Percentiles rank a stretch among this genome's conserved stretches.
These are phyloP conservation scores for Solenopsis invicta DNA, from an alignment of 1,140 invertebrate genomes.

Conservation along the genomic window DNA sequence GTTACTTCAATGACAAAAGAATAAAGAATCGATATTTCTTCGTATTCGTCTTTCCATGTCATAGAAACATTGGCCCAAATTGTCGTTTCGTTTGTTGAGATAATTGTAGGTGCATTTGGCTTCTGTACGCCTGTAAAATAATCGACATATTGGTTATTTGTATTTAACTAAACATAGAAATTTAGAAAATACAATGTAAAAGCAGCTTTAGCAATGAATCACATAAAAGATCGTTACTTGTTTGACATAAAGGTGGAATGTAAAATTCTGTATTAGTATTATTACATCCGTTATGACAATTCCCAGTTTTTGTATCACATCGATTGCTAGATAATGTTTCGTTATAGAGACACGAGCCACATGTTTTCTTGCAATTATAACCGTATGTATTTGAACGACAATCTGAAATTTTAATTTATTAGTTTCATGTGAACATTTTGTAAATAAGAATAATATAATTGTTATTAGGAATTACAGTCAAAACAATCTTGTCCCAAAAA, in stretches of 20 bases:
- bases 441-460: too few relatives aligned
- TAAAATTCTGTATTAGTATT: too few relatives aligned
- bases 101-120: background rate
- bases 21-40: background rate
- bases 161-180: too few relatives aligned
- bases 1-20: background rate
- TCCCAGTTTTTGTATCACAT: constrained; percentile 65
- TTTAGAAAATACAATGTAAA: too few relatives aligned
- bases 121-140: constrained; percentile 31
- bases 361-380: constrained; percentile 37
- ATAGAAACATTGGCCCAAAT: background rate
- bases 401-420: constrained; percentile 22
- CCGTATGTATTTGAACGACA: constrained; percentile 56
- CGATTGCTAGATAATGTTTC: too few relatives aligned
- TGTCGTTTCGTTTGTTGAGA: constrained; percentile 38
- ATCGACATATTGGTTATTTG: too few relatives aligned
- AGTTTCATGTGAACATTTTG: too few relatives aligned
- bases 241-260: too few relatives aligned
- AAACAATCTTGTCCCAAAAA: constrained; percentile 35
- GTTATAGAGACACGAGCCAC: too few relatives aligned
- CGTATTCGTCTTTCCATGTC: constrained; percentile 14
- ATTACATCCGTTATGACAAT: constrained; percentile 11
- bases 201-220: too few relatives aligned
- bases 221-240: constrained; percentile 48
- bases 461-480: background rate